A percentile compares a stretch with the other conserved stretches of the same genome.
These are phyloP conservation scores for Dysmachus trigonus DNA, from an alignment of 2,888 invertebrate genomes.

Conservation along the genomic window DNA sequence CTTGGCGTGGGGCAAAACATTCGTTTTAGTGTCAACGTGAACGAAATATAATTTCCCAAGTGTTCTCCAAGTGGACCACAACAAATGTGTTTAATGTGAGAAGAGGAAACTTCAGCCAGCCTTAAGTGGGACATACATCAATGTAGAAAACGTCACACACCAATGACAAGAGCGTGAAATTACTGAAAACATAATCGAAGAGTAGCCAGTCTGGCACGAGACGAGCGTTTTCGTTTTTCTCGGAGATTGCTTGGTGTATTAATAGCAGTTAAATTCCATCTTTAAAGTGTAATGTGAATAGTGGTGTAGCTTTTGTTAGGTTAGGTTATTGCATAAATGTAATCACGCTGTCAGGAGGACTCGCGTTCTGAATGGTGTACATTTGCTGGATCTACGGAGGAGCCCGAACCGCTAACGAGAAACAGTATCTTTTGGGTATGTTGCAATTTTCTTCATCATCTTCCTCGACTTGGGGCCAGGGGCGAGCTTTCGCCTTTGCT, in stretches of 20 bases:
- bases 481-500: background rate
- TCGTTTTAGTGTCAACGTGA: background rate
- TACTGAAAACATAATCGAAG: conserved; percentile 15
- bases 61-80: conserved; percentile 26
- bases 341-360: conserved; percentile 20
- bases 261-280: background rate
- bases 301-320: conserved; percentile 30
- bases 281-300: conserved; percentile 10
- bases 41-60: conserved; percentile 8
- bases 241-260: background rate
- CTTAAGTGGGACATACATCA: conserved; percentile 42
- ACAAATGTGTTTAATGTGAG: conserved; percentile 23
- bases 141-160: conserved; percentile 41
- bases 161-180: conserved; percentile 16
- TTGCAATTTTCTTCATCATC: background rate
- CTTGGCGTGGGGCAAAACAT: background rate
- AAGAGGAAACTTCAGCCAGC: conserved; percentile 25
- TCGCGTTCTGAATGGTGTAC: background rate
- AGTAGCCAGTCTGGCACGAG: background rate
- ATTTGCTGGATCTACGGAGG: background rate
- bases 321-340: conserved; percentile 43
- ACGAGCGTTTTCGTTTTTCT: background rate
- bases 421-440: conserved; percentile 25
- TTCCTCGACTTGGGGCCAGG: background rate
- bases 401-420: background rate